These are phyloP conservation scores for Neodiprion lecontei DNA, from an alignment of 1,140 invertebrate species.

Conservation along the genomic window DNA sequence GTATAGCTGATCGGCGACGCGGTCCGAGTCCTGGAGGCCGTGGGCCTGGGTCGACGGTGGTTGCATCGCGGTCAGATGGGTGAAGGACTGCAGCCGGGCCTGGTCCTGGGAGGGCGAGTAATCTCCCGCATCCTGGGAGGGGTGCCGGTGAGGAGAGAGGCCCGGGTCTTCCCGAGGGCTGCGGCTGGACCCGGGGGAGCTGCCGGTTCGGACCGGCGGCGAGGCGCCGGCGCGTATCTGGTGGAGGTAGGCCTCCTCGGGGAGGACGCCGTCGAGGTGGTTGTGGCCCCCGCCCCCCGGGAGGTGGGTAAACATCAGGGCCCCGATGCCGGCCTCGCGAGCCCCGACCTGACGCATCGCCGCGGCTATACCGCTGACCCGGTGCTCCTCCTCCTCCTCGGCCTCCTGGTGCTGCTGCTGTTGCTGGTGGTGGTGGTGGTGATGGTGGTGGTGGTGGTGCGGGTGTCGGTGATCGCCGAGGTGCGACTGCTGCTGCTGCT, in stretches of 20 bases:
- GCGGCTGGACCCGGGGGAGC: constrained; percentile 51
- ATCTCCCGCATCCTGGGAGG: constrained; percentile 31
- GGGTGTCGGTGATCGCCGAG: not conserved
- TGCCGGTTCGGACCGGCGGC: constrained; percentile 48
- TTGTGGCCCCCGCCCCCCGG: constrained; percentile 11
- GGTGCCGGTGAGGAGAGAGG: constrained; percentile 43
- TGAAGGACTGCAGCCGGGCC: constrained; percentile 48
- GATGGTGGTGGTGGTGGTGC: constrained; percentile 23
- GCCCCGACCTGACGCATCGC: constrained; percentile 41
- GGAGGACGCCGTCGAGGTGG: constrained; percentile 47
- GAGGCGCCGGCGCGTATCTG: constrained; percentile 42
- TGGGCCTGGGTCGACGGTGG: constrained; percentile 44
- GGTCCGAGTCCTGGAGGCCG: constrained; percentile 39
- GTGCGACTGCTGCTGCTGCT: not conserved
- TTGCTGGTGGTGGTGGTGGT: constrained; percentile 24
- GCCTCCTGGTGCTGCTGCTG: constrained; percentile 21
- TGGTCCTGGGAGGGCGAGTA: constrained; percentile 50
- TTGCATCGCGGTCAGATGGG: constrained; percentile 55
- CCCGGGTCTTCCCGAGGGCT: constrained; percentile 51
- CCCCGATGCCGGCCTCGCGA: constrained; percentile 39
- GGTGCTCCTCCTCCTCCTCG: constrained; percentile 35
- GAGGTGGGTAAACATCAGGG: constrained; percentile 40
- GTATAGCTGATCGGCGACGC: constrained; percentile 49
- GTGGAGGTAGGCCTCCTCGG: constrained; percentile 45
- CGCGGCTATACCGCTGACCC: constrained; percentile 41